Percentiles rank a stretch among this genome's conserved stretches.
Evolutionary conservation across 2,797 vertebrate genomes (phyloP).

Genomic region (Sebastiscus tertius): DNA sequence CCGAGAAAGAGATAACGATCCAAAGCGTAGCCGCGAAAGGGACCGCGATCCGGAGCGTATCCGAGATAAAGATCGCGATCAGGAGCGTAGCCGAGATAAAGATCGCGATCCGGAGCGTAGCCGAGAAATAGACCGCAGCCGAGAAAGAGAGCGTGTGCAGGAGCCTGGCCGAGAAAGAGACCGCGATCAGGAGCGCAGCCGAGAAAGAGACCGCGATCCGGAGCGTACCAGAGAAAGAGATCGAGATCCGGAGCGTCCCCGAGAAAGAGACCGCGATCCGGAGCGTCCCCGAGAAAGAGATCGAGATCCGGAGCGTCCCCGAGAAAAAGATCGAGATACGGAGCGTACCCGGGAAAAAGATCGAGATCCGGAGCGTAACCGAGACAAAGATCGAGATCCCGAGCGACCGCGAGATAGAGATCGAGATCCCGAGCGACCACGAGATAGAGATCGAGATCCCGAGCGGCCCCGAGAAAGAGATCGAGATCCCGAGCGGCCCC

Average conservation of each 20-base stretch:
- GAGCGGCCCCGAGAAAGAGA: background rate
- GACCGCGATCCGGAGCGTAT: constrained; percentile 68
- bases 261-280: constrained; percentile 53
- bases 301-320: constrained; percentile 50
- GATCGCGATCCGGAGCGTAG: background rate
- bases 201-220: constrained; percentile 76
- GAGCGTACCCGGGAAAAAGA: constrained; percentile 55
- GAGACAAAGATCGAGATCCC: constrained; percentile 70
- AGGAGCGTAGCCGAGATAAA: constrained; percentile 56
- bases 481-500: no score
- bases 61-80: constrained; percentile 63
- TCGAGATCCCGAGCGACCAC: background rate
- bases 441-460: background rate
- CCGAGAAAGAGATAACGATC: constrained; percentile 77
- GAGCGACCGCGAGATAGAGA: constrained; percentile 65
- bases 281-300: constrained; percentile 67
- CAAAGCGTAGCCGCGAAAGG: constrained; percentile 74
- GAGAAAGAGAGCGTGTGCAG: constrained; percentile 76
- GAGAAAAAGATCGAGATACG: constrained; percentile 77
- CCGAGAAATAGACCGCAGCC: constrained; percentile 74
- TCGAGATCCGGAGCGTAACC: background rate
- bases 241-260: constrained; percentile 52
- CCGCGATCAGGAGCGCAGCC: constrained; percentile 52
- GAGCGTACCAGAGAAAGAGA: constrained; percentile 77
- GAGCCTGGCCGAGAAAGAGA: constrained; percentile 67